Percentiles rank a stretch among this genome's conserved stretches.
Conservation (phyloP, 2,113 vertebrate genomes). For the Cynoglossus semilaevis region DNA sequence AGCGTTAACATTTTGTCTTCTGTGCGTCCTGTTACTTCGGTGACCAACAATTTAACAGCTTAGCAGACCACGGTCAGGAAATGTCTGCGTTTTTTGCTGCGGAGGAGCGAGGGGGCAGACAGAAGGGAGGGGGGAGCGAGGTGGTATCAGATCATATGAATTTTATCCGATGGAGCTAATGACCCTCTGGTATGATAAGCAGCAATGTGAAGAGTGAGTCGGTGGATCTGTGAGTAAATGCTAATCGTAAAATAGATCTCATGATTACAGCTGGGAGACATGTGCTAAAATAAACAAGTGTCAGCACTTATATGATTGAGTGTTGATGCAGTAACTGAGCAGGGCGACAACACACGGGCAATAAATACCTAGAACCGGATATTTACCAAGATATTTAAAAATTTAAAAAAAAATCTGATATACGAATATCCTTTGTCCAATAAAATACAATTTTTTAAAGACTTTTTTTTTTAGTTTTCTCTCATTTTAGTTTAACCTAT, state of each 20-base stretch:
- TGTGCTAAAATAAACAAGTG: background rate
- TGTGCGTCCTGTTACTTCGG: background rate
- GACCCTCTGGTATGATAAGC: conserved; percentile 44
- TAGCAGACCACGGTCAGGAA: conserved; percentile 6
- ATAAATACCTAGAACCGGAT: too few relatives aligned
- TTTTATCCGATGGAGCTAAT: conserved; percentile 11
- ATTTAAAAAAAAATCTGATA: too few relatives aligned
- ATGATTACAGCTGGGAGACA: conserved; percentile 19
- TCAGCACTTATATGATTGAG: background rate
- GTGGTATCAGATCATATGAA: conserved; percentile 5
- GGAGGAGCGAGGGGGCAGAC: background rate
- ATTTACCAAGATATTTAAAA: too few relatives aligned
- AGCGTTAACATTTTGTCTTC: conserved; percentile 6
- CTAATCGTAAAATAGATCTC: conserved; percentile 2
- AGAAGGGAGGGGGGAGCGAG: background rate
- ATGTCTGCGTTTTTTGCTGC: background rate
- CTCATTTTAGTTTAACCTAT: too few relatives aligned
- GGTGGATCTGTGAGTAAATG: conserved; percentile 1
- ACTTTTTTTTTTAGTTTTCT: too few relatives aligned
- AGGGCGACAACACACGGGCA: too few relatives aligned
- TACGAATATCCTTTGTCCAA: too few relatives aligned
- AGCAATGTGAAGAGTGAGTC: conserved; percentile 11
- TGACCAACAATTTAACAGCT: conserved; percentile 15
- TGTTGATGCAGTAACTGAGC: background rate
- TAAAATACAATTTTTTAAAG: too few relatives aligned